Percentiles rank a stretch among this genome's conserved stretches.
Evolutionary conservation across 2,888 invertebrate genomes (phyloP).

Genomic region (Spodoptera littoralis): DNA sequence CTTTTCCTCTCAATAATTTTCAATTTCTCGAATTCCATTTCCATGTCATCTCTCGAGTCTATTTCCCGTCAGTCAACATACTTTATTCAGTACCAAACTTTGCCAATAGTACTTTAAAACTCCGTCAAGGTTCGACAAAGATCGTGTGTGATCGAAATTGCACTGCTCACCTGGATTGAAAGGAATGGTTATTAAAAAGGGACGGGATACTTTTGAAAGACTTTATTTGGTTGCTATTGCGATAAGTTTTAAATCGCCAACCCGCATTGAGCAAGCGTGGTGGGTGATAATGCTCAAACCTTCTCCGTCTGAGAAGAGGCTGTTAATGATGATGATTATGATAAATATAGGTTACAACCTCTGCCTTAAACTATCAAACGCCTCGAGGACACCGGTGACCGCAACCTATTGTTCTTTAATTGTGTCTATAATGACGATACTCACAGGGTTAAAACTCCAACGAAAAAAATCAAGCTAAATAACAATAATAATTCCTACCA

Average conservation of each 20-base stretch:
- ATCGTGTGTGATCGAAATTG: slow-evolving; percentile 43
- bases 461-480: too few species aligned
- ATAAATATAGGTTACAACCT: too few species aligned
- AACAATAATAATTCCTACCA: not conserved
- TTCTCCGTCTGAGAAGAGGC: not conserved
- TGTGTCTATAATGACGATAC: too few species aligned
- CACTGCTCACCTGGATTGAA: slow-evolving; percentile 15
- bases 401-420: too few species aligned
- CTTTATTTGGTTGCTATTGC: slow-evolving; percentile 2
- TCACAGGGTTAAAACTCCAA: too few species aligned
- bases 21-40: slow-evolving; percentile 1
- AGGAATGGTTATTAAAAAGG: slow-evolving; percentile 26
- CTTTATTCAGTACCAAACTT: slow-evolving; percentile 38
- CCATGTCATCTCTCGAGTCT: slow-evolving; percentile 1
- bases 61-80: slow-evolving; percentile 26
- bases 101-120: slow-evolving; percentile 47
- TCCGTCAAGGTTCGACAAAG: slow-evolving; percentile 22
- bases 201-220: not conserved
- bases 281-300: too few species aligned
- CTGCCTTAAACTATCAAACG: too few species aligned
- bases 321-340: too few species aligned
- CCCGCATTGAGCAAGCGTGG: too few species aligned
- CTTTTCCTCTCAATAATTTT: not conserved
- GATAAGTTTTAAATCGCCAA: not conserved
- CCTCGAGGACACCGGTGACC: too few species aligned